phyloP scores from a whole-genome alignment of 1,140 invertebrate genomes.

The Drosophila sproati region DNA sequence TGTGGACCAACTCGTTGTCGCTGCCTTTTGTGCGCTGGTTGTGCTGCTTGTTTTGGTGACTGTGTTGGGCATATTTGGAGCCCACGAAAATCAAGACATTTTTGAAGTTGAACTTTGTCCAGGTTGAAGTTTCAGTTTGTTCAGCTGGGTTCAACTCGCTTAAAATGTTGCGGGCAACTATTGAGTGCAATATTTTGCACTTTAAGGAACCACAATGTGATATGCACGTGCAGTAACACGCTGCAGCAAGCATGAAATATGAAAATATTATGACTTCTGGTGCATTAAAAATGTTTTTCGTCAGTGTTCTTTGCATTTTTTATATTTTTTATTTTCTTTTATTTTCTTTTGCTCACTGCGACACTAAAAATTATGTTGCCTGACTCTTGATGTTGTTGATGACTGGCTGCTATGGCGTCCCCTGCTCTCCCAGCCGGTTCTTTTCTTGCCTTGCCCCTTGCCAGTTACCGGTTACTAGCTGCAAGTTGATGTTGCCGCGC shows the following conservation, averaged over 20 bases:
- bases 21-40: slow-evolving; percentile 38
- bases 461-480: slow-evolving; percentile 27
- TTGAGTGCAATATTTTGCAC: slow-evolving; percentile 42
- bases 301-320: slow-evolving; percentile 20
- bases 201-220: slow-evolving; percentile 54
- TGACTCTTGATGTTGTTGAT: slow-evolving; percentile 36
- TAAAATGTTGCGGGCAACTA: slow-evolving; percentile 40
- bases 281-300: slow-evolving; percentile 60
- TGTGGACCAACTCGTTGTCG: slow-evolving; percentile 40
- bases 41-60: slow-evolving; percentile 55
- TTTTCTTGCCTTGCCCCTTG: slow-evolving; percentile 11
- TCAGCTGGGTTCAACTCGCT: slow-evolving; percentile 31
- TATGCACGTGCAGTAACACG: slow-evolving; percentile 33
- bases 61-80: slow-evolving; percentile 50
- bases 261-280: slow-evolving; percentile 73
- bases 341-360: slow-evolving; percentile 3
- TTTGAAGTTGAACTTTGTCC: slow-evolving; percentile 60
- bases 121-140: slow-evolving; percentile 60
- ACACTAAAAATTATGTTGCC: slow-evolving; percentile 52
- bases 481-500: slow-evolving; percentile 35
- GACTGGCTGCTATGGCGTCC: slow-evolving; percentile 42
- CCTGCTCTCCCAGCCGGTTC: too few relatives aligned
- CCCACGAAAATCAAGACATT: slow-evolving; percentile 67
- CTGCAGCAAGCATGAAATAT: slow-evolving; percentile 61
- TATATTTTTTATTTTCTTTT: slow-evolving; percentile 9